phyloP scores from a whole-genome alignment of 2,113 vertebrate genomes.

The Scytalopus superciliaris region DNA sequence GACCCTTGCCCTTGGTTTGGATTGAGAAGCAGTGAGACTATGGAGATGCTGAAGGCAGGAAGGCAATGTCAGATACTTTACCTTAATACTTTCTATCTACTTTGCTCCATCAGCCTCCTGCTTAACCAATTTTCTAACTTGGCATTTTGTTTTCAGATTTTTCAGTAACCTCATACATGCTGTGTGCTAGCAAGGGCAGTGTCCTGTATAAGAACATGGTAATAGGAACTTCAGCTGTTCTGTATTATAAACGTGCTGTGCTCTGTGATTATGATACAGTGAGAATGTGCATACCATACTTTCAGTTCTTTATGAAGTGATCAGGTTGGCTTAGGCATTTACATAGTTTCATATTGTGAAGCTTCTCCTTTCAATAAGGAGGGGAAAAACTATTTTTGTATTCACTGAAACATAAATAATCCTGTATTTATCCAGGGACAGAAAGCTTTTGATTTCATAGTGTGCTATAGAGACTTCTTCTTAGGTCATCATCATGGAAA shows the following conservation, averaged over 20 bases:
- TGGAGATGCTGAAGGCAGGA: not conserved
- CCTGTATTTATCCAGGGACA: not conserved
- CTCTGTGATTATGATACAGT: not conserved
- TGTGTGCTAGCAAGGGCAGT: not conserved
- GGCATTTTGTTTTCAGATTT: not conserved
- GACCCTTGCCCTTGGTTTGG: not conserved
- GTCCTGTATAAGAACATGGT: not conserved
- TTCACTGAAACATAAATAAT: constrained; percentile 25
- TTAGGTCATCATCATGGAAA: not conserved
- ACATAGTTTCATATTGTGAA: not conserved
- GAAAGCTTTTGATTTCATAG: not conserved
- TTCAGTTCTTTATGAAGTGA: not conserved
- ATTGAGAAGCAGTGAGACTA: not conserved
- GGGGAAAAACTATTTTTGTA: not conserved
- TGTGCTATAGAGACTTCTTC: constrained; percentile 21
- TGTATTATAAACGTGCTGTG: not conserved
- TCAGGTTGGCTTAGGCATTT: not conserved
- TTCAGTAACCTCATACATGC: not conserved
- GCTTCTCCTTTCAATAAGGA: not conserved
- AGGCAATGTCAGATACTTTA: not conserved
- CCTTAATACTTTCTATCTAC: not conserved
- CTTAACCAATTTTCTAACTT: not conserved
- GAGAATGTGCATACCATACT: not conserved
- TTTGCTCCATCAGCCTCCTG: not conserved
- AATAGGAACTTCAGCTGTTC: not conserved